A percentile compares a stretch with the other conserved stretches of the same genome.
phyloP scores from a whole-genome alignment of 2,797 vertebrate species.

The Mormyrops boulengeri region DNA sequence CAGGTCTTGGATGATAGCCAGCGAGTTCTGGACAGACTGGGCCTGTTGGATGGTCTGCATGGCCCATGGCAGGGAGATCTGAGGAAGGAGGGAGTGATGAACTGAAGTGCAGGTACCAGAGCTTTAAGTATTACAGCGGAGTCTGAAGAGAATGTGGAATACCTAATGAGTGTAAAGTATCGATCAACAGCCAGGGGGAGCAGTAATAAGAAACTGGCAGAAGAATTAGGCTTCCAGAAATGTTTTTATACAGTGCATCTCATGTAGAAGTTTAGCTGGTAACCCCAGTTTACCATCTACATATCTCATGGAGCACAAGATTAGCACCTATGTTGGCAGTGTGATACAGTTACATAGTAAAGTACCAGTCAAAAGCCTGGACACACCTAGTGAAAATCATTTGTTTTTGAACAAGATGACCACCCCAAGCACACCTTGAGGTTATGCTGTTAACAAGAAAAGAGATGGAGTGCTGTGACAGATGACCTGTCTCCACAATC shows the following conservation, averaged over 20 bases:
- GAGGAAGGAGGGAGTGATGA: conserved; percentile 11
- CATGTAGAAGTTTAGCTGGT: not conserved
- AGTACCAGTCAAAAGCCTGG: not conserved
- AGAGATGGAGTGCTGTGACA: not conserved
- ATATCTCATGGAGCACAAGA: not conserved
- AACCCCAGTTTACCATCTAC: not conserved
- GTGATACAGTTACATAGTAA: not conserved
- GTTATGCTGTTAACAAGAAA: not conserved
- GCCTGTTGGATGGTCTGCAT: conserved; percentile 47
- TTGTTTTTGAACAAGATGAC: not conserved
- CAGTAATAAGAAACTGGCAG: not conserved
- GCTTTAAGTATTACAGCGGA: not conserved
- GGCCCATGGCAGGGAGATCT: conserved; percentile 62
- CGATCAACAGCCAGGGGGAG: not conserved
- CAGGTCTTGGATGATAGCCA: conserved; percentile 51
- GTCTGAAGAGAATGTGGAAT: not conserved
- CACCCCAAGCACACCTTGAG: not conserved
- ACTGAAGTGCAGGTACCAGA: not conserved
- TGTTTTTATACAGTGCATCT: not conserved
- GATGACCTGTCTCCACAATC: not conserved
- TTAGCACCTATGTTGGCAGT: not conserved
- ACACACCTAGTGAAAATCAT: not conserved
- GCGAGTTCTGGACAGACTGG: conserved; percentile 37
- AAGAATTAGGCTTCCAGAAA: not conserved
- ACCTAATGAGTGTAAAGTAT: not conserved